phyloP scores from a whole-genome alignment of 2,113 vertebrate species.

The Neolamprologus kungweensis region DNA sequence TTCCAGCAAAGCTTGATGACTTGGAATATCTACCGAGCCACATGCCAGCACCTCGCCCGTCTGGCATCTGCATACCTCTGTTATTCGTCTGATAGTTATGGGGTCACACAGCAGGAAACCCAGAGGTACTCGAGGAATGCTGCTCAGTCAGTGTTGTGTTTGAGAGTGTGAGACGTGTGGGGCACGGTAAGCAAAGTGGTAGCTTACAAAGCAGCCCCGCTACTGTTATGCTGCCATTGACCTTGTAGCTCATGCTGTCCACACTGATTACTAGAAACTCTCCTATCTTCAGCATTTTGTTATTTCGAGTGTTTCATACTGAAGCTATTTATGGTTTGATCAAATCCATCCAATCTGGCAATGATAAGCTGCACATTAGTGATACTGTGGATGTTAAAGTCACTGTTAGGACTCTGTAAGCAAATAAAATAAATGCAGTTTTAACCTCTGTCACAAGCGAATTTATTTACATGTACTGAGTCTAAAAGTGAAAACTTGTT shows the following conservation, averaged over 20 bases:
- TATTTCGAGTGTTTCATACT: neutral
- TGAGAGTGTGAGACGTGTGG: neutral
- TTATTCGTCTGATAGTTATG: neutral
- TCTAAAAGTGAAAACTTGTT: no score
- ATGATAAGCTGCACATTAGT: neutral
- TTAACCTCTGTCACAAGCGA: neutral
- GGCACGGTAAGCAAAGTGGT: neutral
- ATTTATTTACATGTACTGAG: neutral
- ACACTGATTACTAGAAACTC: neutral
- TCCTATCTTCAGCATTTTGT: neutral
- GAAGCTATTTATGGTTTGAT: neutral
- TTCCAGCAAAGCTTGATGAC: neutral
- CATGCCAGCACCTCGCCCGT: neutral
- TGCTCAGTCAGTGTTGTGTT: neutral
- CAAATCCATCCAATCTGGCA: neutral
- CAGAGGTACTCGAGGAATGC: conserved; percentile 56
- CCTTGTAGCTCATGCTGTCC: neutral
- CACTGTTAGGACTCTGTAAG: neutral
- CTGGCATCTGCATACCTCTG: neutral
- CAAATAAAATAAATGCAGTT: neutral
- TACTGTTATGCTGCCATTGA: neutral
- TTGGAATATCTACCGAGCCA: neutral
- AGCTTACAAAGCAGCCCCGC: neutral
- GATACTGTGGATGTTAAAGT: neutral
- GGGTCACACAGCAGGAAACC: conserved; percentile 29